Evolutionary conservation across 2,888 invertebrate genomes (phyloP).

Genomic region (Coleophora flavipennella): DNA sequence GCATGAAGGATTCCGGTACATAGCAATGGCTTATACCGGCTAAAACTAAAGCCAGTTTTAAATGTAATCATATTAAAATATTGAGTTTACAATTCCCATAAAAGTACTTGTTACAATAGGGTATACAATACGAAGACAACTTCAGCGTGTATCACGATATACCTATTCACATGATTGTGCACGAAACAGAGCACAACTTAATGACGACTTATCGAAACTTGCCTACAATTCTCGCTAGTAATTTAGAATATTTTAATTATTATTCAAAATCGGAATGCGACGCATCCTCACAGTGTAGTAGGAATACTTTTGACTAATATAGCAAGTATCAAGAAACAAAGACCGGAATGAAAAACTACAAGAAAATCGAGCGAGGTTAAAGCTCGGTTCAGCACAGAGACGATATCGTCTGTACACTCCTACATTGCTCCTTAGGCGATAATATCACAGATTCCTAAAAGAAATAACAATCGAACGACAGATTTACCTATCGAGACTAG

Average conservation of each 20-base stretch:
- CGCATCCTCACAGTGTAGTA: no score
- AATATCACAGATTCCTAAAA: constrained; percentile 67
- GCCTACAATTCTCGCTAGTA: no score
- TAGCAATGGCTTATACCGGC: no score
- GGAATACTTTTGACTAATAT: neutral
- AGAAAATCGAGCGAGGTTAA: constrained; percentile 26
- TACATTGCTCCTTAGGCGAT: constrained; percentile 54
- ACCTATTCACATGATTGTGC: constrained; percentile 4
- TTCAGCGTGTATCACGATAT: constrained; percentile 17
- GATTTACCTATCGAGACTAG: constrained; percentile 16
- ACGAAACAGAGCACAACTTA: no score
- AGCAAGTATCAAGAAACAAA: no score
- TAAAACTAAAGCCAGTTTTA: no score
- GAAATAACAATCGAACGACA: constrained; percentile 31
- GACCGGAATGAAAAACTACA: constrained; percentile 31
- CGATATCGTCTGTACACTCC: constrained; percentile 5
- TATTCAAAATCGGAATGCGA: no score
- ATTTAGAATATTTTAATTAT: no score
- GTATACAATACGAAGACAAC: constrained; percentile 18
- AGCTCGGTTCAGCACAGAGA: constrained; percentile 9
- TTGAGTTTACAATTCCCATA: neutral
- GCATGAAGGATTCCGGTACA: no score
- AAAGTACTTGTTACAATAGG: constrained; percentile 14
- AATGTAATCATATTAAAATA: no score
- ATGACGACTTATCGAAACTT: no score